Evolutionary conservation across 2,888 invertebrate genomes (phyloP).

Genomic region (Heliconius ismenius): DNA sequence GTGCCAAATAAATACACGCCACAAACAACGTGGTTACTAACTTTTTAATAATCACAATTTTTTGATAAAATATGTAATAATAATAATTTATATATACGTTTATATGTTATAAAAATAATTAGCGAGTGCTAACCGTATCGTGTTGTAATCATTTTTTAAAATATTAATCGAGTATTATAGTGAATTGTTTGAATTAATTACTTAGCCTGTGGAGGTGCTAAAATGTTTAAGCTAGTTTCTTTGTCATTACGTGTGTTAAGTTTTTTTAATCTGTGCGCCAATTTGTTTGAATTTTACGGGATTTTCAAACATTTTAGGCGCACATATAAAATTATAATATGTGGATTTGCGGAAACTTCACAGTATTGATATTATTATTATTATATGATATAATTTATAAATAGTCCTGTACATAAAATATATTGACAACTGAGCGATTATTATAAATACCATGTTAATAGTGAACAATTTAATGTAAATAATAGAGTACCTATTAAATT

Average conservation of each 20-base stretch:
- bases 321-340: constrained; percentile 48
- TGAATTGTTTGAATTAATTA: constrained; percentile 48
- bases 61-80: constrained; percentile 47
- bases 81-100: constrained; percentile 52
- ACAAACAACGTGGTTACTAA: constrained; percentile 57
- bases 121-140: constrained; percentile 61
- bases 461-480: constrained; percentile 82
- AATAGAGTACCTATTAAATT: constrained; percentile 82
- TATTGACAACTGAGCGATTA: constrained; percentile 79
- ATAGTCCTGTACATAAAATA: constrained; percentile 80
- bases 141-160: constrained; percentile 57
- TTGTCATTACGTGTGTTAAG: constrained; percentile 61
- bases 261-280: constrained; percentile 53
- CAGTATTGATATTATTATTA: constrained; percentile 78
- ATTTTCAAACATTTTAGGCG: constrained; percentile 38
- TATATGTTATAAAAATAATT: constrained; percentile 51
- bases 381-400: constrained; percentile 65
- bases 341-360: constrained; percentile 72
- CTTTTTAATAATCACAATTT: constrained; percentile 70
- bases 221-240: constrained; percentile 62
- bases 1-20: constrained; percentile 79
- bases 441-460: constrained; percentile 82
- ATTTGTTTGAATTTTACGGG: constrained; percentile 26
- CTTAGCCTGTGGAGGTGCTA: constrained; percentile 77
- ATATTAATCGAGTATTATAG: constrained; percentile 55